phyloP scores from a whole-genome alignment of 2,888 invertebrate genomes.

The Eilema caniola region DNA sequence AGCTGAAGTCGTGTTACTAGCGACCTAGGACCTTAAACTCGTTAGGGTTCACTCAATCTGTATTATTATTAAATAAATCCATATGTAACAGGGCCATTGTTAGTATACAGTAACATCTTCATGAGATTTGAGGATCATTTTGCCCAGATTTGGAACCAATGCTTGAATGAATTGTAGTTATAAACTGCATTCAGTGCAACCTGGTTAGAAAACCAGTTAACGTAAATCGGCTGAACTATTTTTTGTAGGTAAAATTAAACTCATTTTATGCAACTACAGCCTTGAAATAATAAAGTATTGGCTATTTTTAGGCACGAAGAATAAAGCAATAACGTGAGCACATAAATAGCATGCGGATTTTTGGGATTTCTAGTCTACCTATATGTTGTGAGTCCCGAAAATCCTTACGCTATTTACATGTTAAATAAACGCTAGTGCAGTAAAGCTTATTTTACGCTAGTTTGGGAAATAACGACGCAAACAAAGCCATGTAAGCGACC shows the following conservation, averaged over 20 bases:
- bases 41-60: slow-evolving; percentile 3
- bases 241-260: not conserved
- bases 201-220: not conserved
- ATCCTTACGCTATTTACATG: not conserved
- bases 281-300: not conserved
- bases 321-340: not conserved
- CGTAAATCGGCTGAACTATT: not conserved
- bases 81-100: slow-evolving; percentile 9
- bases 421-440: not conserved
- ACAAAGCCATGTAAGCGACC: not conserved
- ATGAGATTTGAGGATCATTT: not conserved
- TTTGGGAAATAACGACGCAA: not conserved
- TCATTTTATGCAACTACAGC: no score
- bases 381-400: not conserved
- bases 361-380: not conserved
- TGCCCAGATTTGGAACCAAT: not conserved
- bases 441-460: not conserved
- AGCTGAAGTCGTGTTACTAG: not conserved
- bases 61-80: slow-evolving; percentile 13
- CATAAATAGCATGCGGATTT: not conserved
- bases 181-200: not conserved
- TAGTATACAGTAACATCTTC: not conserved
- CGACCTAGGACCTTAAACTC: not conserved
- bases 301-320: not conserved
- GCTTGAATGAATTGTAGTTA: not conserved